These are phyloP conservation scores for Mechanitis messenoides DNA, from an alignment of 2,888 invertebrate genomes.

Conservation along the genomic window DNA sequence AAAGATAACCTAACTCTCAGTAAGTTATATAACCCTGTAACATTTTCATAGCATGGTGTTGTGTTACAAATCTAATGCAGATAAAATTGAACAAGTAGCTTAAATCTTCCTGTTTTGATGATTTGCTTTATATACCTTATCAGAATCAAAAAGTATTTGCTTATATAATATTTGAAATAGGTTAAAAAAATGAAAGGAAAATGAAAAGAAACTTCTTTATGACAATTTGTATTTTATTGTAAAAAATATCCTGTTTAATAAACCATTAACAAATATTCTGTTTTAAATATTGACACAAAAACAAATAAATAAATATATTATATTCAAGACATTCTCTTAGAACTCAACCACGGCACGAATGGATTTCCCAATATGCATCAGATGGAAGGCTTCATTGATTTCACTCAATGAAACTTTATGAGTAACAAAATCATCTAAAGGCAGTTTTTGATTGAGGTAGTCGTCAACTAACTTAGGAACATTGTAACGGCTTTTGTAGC, in stretches of 20 bases:
- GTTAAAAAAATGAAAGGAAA: too few relatives aligned
- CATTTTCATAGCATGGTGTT: too few relatives aligned
- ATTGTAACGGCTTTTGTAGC: constrained; percentile 96
- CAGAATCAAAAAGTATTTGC: too few relatives aligned
- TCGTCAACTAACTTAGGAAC: constrained; percentile 93
- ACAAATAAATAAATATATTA: constrained; percentile 2
- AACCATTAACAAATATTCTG: neutral
- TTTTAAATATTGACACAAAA: constrained; percentile 6
- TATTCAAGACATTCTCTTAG: constrained; percentile 26
- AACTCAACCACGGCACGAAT: constrained; percentile 75
- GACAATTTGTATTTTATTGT: neutral
- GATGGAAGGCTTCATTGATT: constrained; percentile 94
- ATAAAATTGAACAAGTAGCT: too few relatives aligned
- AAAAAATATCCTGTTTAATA: neutral
- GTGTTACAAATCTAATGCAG: too few relatives aligned
- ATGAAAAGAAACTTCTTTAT: constrained; percentile 1
- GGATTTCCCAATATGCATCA: constrained; percentile 90
- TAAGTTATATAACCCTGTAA: too few relatives aligned
- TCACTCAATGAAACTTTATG: constrained; percentile 85
- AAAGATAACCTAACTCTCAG: too few relatives aligned
- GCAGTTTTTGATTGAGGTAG: constrained; percentile 87
- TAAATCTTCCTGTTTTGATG: too few relatives aligned
- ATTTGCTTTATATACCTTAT: too few relatives aligned
- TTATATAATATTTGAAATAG: too few relatives aligned
- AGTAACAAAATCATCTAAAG: constrained; percentile 95